Evolutionary conservation across 1,140 invertebrate species (phyloP).

Genomic region (Apis cerana): DNA sequence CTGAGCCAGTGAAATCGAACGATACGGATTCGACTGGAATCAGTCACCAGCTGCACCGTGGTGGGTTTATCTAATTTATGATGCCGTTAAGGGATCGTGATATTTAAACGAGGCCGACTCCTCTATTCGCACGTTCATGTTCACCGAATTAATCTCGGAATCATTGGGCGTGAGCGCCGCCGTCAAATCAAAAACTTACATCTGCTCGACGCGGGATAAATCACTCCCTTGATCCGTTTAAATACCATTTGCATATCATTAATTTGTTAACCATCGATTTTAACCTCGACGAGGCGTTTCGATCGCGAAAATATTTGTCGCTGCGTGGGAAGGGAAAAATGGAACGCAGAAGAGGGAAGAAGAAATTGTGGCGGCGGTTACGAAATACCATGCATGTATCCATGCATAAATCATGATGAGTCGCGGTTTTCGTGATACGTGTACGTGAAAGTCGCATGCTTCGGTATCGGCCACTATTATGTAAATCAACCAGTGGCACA

Average conservation of each 20-base stretch:
- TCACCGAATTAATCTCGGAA: conserved; percentile 54
- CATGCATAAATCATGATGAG: conserved; percentile 59
- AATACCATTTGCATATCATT: conserved; percentile 60
- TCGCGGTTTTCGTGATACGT: conserved; percentile 37
- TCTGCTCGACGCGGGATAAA: conserved; percentile 57
- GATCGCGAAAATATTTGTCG: background rate
- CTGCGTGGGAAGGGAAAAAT: background rate
- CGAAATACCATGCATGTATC: conserved; percentile 16
- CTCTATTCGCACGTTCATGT: conserved; percentile 39
- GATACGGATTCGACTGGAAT: background rate
- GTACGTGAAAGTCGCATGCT: conserved; percentile 49
- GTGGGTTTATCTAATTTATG: conserved; percentile 45
- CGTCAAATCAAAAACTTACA: conserved; percentile 51
- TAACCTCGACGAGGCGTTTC: background rate
- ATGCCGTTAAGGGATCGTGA: conserved; percentile 24
- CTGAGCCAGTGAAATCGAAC: background rate
- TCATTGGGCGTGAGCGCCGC: conserved; percentile 34
- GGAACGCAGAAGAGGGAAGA: background rate
- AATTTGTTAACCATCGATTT: conserved; percentile 60
- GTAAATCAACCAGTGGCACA: conserved; percentile 60
- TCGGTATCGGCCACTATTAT: conserved; percentile 62
- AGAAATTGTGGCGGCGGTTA: background rate
- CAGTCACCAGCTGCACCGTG: conserved; percentile 19
- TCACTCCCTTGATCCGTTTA: conserved; percentile 57
- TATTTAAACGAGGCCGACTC: conserved; percentile 20